phyloP scores from a whole-genome alignment of 2,113 vertebrate species.

The Scortum barcoo region DNA sequence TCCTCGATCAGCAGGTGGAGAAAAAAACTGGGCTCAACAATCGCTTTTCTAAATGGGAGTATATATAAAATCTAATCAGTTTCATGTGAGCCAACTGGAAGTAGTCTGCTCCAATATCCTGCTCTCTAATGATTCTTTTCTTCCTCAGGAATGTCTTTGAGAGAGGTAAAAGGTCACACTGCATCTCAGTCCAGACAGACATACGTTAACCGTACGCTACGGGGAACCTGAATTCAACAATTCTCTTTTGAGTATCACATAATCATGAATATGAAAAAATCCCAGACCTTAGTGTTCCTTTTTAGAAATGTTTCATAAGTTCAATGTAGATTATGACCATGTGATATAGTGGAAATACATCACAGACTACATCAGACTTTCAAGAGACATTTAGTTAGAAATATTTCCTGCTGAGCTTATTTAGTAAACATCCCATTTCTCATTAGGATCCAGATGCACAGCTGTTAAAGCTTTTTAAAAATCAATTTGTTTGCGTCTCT shows the following conservation, averaged over 20 bases:
- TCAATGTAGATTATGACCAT: slow-evolving; percentile 16
- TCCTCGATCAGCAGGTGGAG: slow-evolving; percentile 20
- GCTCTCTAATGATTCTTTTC: slow-evolving; percentile 5
- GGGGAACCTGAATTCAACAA: not conserved
- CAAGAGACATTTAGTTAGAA: slow-evolving; percentile 47
- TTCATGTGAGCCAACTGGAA: slow-evolving; percentile 14
- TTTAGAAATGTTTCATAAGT: slow-evolving; percentile 5
- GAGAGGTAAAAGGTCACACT: slow-evolving; percentile 1
- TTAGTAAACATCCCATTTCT: slow-evolving; percentile 55
- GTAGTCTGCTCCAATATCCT: slow-evolving; percentile 26
- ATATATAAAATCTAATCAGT: slow-evolving; percentile 38
- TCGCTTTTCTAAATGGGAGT: slow-evolving; percentile 29
- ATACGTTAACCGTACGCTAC: slow-evolving; percentile 8
- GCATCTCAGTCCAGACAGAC: slow-evolving; percentile 13
- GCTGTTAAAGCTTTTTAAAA: slow-evolving; percentile 49
- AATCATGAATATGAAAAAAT: slow-evolving; percentile 2
- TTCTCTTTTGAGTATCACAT: not conserved
- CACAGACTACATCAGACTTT: slow-evolving; percentile 11
- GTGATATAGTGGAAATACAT: slow-evolving; percentile 34
- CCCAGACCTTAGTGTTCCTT: not conserved
- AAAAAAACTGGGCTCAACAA: slow-evolving; percentile 32
- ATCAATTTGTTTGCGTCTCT: slow-evolving; percentile 62
- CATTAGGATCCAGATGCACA: slow-evolving; percentile 57
- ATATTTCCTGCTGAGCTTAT: slow-evolving; percentile 61
- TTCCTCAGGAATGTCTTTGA: slow-evolving; percentile 10